Conservation (phyloP, 2,113 vertebrate species). For the Shinisaurus crocodilurus region DNA sequence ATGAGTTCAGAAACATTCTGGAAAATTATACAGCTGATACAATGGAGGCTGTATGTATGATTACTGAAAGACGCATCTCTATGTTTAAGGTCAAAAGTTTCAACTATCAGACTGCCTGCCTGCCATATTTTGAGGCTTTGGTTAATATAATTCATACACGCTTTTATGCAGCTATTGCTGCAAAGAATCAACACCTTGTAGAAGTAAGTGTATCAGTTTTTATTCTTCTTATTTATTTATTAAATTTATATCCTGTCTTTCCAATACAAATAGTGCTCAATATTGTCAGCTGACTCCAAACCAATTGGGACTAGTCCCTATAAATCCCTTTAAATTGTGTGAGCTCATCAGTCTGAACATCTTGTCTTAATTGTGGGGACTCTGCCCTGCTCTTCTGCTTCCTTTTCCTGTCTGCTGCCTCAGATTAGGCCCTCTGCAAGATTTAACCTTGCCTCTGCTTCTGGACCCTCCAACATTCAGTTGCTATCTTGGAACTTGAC, state of each 20-base stretch:
- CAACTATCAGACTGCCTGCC: conserved; percentile 64
- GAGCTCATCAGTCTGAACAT: no score
- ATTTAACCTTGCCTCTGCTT: no score
- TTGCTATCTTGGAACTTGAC: no score
- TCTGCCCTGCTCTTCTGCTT: no score
- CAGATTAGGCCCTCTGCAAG: no score
- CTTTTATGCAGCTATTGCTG: conserved; percentile 53
- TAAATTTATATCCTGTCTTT: neutral
- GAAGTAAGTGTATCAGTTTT: conserved; percentile 60
- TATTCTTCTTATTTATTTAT: neutral
- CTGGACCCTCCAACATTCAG: no score
- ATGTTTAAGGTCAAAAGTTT: conserved; percentile 61
- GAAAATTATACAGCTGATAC: conserved; percentile 48
- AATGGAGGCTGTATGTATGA: conserved; percentile 50
- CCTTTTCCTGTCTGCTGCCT: no score
- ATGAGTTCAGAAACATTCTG: conserved; percentile 60
- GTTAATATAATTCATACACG: conserved; percentile 45
- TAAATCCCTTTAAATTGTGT: no score
- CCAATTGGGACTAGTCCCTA: no score
- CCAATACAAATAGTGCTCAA: neutral
- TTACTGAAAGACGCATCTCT: conserved; percentile 47
- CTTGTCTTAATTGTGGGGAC: no score
- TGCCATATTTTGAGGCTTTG: conserved; percentile 69
- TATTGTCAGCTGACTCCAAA: no score
- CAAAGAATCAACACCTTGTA: conserved; percentile 62